Evolutionary conservation across 1,140 invertebrate genomes (phyloP), one percentile per base, ranked within the genome.

Genomic region (Lepidostoma basale): DNA sequence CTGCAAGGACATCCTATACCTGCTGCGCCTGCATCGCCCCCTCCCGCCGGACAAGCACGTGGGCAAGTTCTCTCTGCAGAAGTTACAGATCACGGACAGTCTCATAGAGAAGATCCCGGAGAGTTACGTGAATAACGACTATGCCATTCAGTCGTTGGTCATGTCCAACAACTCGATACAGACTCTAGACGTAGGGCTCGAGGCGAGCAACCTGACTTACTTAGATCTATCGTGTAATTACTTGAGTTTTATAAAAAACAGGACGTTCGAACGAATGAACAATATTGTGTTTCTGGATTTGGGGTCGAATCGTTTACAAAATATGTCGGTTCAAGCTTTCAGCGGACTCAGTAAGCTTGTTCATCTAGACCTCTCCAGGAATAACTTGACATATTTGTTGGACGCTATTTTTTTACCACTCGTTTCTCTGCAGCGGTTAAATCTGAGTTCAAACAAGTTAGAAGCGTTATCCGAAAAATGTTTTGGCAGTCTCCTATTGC

Each of bases 401-500:
- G 85, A 86, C 60, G 78, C 78, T 16, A 81, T 85, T 6, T 84
- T 90, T 65, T 77, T 78, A 22, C 83, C 86, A 3, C 74, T 90
- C 8, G 82, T 81, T 47, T 85, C 83, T 52, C 75, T 94, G 16
- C 88, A 90, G 74, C 86, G 88, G 76, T 81, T 93, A 0, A 89
- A 92, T 75, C 79, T 94, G 40, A 87, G 89, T 63, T 84, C 85
- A 26, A 94, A 94, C 77, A 83, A 83, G 25, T 77, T 94, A 42
- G 79, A 85, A 63, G 74, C 79, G 2, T 74, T 91, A 3, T 82
- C 82, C 0, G 82, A 85, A 33, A 76, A 78, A 18, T 86, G 81
- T 74, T 92, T 92, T 74, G 84, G 86, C 63, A 87, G 85, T 33
- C 83, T 92, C 25, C 79, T 82, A 33, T 81, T 86, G 67, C 78